Percentiles rank a stretch among this genome's conserved stretches.
phyloP scores from a whole-genome alignment of 2,113 vertebrate species.

The Hydropotes inermis region DNA sequence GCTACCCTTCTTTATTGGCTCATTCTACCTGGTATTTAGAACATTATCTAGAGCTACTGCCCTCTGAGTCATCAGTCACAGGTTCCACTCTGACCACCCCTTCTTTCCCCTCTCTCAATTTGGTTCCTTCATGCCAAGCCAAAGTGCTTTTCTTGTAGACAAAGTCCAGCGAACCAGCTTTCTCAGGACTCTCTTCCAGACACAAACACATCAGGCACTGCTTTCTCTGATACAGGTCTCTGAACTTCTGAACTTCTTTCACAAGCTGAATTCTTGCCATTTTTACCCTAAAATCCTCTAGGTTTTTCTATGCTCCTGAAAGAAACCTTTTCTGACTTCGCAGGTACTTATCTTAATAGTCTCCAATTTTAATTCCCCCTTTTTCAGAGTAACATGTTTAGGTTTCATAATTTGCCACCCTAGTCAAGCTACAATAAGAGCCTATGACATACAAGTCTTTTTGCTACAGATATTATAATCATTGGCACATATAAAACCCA shows the following conservation, averaged over 20 bases:
- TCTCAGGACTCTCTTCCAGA: background rate
- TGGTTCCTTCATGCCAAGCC: background rate
- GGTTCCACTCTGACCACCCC: background rate
- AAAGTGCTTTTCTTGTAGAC: conserved; percentile 27
- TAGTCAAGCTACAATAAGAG: background rate
- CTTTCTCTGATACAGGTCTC: background rate
- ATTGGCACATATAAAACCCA: background rate
- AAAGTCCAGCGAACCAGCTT: conserved; percentile 28
- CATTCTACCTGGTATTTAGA: background rate
- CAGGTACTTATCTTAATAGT: background rate
- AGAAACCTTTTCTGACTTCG: background rate
- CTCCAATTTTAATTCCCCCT: background rate
- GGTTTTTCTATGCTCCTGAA: background rate
- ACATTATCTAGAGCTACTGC: conserved; percentile 21
- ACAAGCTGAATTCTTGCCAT: background rate
- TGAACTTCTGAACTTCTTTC: background rate
- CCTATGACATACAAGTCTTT: background rate
- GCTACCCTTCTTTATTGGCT: background rate
- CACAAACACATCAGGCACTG: background rate
- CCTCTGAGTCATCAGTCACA: background rate
- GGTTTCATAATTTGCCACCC: background rate
- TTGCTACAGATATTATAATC: background rate
- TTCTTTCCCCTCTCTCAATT: background rate
- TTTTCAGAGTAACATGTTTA: conserved; percentile 15
- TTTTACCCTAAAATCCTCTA: background rate